Conservation (phyloP, 2,888 invertebrate species). For the Pyrrhosoma nymphula region DNA sequence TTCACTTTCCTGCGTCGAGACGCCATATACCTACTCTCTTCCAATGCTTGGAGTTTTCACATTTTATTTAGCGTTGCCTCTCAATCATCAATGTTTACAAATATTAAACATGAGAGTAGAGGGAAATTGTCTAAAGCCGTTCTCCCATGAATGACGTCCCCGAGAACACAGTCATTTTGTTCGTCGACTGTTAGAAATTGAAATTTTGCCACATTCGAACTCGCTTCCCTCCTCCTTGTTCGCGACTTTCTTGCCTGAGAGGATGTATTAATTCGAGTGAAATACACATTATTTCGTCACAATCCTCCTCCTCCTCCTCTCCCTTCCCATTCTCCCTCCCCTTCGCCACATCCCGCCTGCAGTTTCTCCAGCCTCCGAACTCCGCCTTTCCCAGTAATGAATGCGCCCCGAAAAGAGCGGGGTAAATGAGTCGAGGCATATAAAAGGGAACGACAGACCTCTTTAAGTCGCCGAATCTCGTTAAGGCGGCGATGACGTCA, state of each 20-base stretch:
- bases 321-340: neutral
- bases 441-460: conserved; percentile 21
- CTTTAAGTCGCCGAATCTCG: conserved; percentile 36
- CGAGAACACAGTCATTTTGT: neutral
- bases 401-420: neutral
- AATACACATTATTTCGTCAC: neutral
- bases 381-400: neutral
- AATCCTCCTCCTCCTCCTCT: neutral
- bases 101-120: neutral
- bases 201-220: neutral
- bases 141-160: neutral
- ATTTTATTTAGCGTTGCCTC: too few relatives aligned
- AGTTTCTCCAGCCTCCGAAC: neutral
- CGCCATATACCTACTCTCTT: too few relatives aligned
- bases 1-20: too few relatives aligned
- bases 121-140: neutral
- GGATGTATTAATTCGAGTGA: neutral
- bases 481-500: conserved; percentile 21
- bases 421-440: conserved; percentile 22
- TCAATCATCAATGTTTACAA: neutral
- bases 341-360: neutral
- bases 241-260: neutral
- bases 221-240: neutral
- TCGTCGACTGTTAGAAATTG: neutral
- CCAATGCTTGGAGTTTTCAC: too few relatives aligned